Evolutionary conservation across 1,140 invertebrate genomes (phyloP), one percentile per base, ranked within the genome.

Genomic region (Apolygus lucorum): DNA sequence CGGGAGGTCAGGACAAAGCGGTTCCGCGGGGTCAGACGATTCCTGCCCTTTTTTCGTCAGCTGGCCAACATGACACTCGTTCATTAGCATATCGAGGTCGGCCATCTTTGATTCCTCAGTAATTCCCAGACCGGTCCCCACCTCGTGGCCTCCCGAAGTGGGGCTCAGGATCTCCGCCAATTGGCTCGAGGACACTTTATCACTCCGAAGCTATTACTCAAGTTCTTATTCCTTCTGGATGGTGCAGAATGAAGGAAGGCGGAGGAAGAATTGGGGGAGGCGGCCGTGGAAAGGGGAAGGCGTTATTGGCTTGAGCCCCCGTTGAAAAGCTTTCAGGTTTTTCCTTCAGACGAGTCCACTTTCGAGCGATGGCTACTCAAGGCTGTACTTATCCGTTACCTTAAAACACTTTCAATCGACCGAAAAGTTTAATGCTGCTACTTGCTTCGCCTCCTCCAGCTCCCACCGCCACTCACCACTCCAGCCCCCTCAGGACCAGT

Each of bases 401-500:
- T 66, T 66, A 66, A 66, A 66, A 66, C 27, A 66, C 64, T 66
- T 34, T 66, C 64, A 66, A 66, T 66, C 64, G 64, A 66, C 64
- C 64, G 64, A 66, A 66, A 66, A 66, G 64, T 66, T 66, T 66
- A 66, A 66, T 66, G 64, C 64, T 66, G 27, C 64, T 66, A 21
- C 64, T 66, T 34, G 26, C 14, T 34, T 28, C 64, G 26, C 24
- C 62, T 2, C 34, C 34, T 17, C 17, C 34, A 42, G 17, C 34
- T 17, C 4, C 34, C 34, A 42, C 34, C 34, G 34, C 34, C 17
- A 42, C 34, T 42, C 17, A 42, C 34, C 17, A n/a, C n/a, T n/a
- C n/a, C n/a, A n/a, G n/a, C n/a, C n/a, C n/a, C n/a, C n/a, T n/a
- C n/a, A n/a, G n/a, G n/a, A n/a, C n/a, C n/a, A n/a, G n/a, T n/a